Conservation (phyloP, 2,888 invertebrate genomes). For the Rotaria sp. region DNA sequence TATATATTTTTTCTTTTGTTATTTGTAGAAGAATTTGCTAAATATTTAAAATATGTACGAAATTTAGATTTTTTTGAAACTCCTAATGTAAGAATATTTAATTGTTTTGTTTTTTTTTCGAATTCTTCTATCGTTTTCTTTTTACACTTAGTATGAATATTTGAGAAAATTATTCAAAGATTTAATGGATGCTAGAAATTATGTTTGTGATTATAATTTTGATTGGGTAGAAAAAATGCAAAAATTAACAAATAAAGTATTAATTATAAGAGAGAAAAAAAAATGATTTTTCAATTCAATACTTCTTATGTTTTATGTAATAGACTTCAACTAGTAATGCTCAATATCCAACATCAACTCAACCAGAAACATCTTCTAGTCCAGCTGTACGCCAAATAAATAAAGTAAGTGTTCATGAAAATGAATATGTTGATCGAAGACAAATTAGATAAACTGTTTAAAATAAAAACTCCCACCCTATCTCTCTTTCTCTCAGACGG, state of each 20-base stretch:
- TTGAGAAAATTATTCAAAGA: slow-evolving; percentile 78
- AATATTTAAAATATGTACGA: slow-evolving; percentile 88
- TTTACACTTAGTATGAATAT: slow-evolving; percentile 69
- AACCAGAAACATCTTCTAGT: neutral
- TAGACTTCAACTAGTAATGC: neutral
- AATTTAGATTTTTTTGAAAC: slow-evolving; percentile 98
- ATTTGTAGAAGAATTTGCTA: slow-evolving; percentile 80
- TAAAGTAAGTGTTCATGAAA: neutral
- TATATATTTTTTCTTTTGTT: neutral
- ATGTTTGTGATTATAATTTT: slow-evolving; percentile 43
- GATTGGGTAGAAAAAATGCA: slow-evolving; percentile 42
- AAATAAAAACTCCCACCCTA: too few species aligned
- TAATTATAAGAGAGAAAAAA: neutral
- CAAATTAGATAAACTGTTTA: too few species aligned
- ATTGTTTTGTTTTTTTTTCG: neutral
- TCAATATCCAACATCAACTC: neutral
- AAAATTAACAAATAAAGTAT: slow-evolving; percentile 29
- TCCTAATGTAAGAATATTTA: slow-evolving; percentile 63
- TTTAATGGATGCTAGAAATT: slow-evolving; percentile 41
- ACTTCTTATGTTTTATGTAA: neutral
- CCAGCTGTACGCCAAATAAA: neutral
- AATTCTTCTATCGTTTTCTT: neutral
- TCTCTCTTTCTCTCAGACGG: slow-evolving; percentile 6
- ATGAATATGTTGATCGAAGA: too few species aligned
- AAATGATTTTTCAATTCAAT: neutral